Conservation (phyloP, 92 coral and sea anemone species). For the Virgularia gustaviana region DNA sequence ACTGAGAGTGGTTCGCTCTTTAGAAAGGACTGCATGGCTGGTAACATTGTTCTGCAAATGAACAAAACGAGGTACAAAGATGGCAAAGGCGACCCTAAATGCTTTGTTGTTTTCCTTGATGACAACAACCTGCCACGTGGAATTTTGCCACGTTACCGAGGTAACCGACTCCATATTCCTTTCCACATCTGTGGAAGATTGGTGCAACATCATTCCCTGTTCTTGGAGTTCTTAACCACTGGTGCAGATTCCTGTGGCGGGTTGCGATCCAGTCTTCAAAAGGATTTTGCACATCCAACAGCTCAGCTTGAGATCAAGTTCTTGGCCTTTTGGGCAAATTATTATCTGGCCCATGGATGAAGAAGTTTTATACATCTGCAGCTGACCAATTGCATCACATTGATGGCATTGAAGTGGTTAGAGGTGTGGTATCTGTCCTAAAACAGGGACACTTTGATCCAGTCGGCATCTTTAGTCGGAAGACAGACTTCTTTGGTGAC, state of each 20-base stretch:
- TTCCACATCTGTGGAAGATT: background rate
- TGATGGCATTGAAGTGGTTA: background rate
- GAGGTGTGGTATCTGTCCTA: background rate
- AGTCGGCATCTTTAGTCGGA: background rate
- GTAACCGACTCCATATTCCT: constrained; percentile 12
- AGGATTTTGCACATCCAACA: background rate
- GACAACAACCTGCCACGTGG: constrained; percentile 8
- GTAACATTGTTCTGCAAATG: too few relatives aligned
- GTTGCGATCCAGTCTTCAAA: background rate
- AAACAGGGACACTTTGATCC: background rate
- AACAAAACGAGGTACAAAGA: background rate
- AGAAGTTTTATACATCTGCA: too few relatives aligned
- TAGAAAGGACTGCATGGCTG: too few relatives aligned
- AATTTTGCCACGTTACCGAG: background rate
- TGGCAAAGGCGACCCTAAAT: constrained; percentile 4
- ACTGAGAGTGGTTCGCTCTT: too few relatives aligned
- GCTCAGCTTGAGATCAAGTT: background rate
- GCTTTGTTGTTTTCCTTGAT: constrained; percentile 2
- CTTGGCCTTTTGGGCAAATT: too few relatives aligned
- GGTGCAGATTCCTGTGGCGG: background rate
- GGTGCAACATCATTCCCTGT: background rate
- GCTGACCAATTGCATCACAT: background rate
- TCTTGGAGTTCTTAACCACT: background rate
- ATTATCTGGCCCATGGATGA: too few relatives aligned
- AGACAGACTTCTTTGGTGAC: constrained; percentile 6